Evolutionary conservation across 2,888 invertebrate species (phyloP), one percentile per base, ranked within the genome.

Genomic region (Lymantria monacha): DNA sequence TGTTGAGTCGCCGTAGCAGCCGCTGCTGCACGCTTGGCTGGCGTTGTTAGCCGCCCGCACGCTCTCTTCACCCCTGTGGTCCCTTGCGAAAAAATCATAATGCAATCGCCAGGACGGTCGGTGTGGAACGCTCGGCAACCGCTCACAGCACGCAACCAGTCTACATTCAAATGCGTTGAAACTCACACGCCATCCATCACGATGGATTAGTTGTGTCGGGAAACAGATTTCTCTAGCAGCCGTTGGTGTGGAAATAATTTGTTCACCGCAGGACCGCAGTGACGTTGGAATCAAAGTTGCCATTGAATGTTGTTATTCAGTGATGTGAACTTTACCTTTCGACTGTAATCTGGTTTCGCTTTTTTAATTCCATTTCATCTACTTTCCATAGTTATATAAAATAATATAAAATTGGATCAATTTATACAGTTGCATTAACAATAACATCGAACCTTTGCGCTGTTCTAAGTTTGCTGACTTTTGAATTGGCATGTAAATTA

Each of bases 41-140:
- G 72, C 81, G 72, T 66, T 75, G 72, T 66, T 69, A 70, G 66
- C 79, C 79, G 74, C 80, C 76, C 75, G 78, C 79, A 56, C 76
- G 55, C 69, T 74, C 57, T 71, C 76, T 74, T 80, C 85, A 74
- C 83, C 84, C 81, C 87, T 84, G 82, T 82, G 81, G 83, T 85
- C 89, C 88, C 88, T 90, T 89, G 90, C 89, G 89, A 89, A 90
- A 85, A 85, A 89, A 88, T 84, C 84, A 88, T 89, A 89, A 89
- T 89, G 91, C 91, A 90, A 90, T 87, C 86, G 88, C 83, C 88
- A 83, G 89, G 88, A 87, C 88, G 87, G 89, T 73, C 83, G 87
- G 85, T 79, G 89, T 89, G 87, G 89, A 87, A 88, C 89, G 88
- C 83, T 83, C 79, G 76, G 75, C 83, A 77, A 83, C 81, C 83